Evolutionary conservation across 2,888 invertebrate species (phyloP).

Genomic region (Mermis nigrescens): DNA sequence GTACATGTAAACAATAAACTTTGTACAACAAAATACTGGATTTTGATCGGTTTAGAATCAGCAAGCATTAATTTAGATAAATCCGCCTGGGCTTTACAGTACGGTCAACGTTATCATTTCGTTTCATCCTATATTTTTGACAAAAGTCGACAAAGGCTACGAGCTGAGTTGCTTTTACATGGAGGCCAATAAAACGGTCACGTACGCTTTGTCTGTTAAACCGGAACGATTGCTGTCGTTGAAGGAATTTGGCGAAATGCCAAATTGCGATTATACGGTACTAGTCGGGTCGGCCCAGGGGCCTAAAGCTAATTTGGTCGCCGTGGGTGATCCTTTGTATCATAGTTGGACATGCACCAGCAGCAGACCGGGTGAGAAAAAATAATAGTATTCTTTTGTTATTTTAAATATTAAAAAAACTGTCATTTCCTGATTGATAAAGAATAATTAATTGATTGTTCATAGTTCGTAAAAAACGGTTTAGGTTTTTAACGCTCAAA

Average conservation of each 20-base stretch:
- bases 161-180: conserved; percentile 25
- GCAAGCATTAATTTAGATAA: conserved; percentile 17
- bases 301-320: conserved; percentile 24
- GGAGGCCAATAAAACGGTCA: conserved; percentile 28
- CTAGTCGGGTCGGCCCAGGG: conserved; percentile 13
- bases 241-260: conserved; percentile 24
- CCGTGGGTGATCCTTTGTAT: conserved; percentile 24
- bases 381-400: too few relatives aligned
- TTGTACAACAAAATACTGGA: too few relatives aligned
- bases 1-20: too few relatives aligned
- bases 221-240: conserved; percentile 18
- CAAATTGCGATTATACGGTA: conserved; percentile 25
- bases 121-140: conserved; percentile 30
- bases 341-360: conserved; percentile 28
- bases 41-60: too few relatives aligned
- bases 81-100: conserved; percentile 27
- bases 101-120: conserved; percentile 29
- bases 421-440: too few relatives aligned
- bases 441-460: too few relatives aligned
- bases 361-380: conserved; percentile 20
- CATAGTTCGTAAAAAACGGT: too few relatives aligned
- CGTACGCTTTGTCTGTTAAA: conserved; percentile 26
- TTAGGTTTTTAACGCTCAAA: too few relatives aligned
- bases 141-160: conserved; percentile 27
- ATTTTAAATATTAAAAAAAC: too few relatives aligned